Evolutionary conservation across 1,140 invertebrate genomes (phyloP).

Genomic region (Drosophila equinoxialis): DNA sequence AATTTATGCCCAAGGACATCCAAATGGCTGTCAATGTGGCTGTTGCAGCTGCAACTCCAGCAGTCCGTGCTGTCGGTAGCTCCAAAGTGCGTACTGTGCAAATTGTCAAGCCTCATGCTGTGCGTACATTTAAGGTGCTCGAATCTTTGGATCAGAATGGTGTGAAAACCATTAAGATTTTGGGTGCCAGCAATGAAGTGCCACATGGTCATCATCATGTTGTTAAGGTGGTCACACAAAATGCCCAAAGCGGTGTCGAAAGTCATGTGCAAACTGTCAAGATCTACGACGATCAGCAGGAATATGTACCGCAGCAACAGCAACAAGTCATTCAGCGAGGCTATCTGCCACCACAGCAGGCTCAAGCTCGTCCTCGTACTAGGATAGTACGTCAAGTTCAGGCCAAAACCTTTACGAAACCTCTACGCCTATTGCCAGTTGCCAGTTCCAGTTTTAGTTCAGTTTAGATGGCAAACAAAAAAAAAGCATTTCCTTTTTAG

Average conservation of each 20-base stretch:
- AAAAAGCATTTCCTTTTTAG: constrained; percentile 31
- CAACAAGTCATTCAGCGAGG: not conserved
- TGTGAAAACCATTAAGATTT: constrained; percentile 74
- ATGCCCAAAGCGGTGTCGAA: constrained; percentile 49
- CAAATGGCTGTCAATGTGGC: constrained; percentile 73
- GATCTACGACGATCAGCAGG: constrained; percentile 67
- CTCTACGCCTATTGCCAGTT: constrained; percentile 53
- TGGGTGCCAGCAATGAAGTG: constrained; percentile 66
- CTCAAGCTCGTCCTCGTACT: constrained; percentile 33
- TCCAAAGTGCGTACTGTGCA: constrained; percentile 70
- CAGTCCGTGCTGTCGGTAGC: constrained; percentile 34
- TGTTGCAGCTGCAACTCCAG: constrained; percentile 40
- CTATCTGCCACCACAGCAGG: not conserved
- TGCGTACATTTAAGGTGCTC: constrained; percentile 71
- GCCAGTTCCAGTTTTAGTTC: constrained; percentile 26
- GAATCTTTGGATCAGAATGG: constrained; percentile 62
- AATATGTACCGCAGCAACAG: constrained; percentile 10
- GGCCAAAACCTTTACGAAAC: constrained; percentile 17
- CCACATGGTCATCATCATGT: constrained; percentile 67
- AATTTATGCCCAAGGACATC: constrained; percentile 74
- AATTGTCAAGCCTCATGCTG: constrained; percentile 61
- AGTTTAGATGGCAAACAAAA: not conserved
- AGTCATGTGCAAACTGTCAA: constrained; percentile 71
- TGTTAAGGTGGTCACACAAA: constrained; percentile 68
- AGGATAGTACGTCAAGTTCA: constrained; percentile 47